Base-by-base conservation (phyloP, 2,797 vertebrate species). In the Anableps anableps region DNA sequence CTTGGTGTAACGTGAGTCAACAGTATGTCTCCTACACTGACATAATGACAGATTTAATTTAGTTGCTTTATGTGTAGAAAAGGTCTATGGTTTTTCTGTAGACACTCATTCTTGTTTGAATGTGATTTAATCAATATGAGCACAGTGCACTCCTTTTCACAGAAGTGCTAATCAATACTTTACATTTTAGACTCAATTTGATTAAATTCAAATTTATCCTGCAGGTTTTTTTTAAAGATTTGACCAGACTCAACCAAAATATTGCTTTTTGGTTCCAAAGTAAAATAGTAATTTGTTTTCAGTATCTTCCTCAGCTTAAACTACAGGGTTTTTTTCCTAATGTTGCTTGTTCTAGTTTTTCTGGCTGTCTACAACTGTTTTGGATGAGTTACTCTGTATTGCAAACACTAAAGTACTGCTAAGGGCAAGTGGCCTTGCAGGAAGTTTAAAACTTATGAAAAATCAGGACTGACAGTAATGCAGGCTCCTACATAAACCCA, bases 51-150 rank as follows among this genome's bases (percentile, higher is more conserved):
- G 55, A 51, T 83, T 75, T 74, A 75, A 43, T 48, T 72, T 62
- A 75, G 53, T 50, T 11, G 83, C 74, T 23, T 73, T 73, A 72
- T 66, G 83, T 75, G 74, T 64, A 29, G 77, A n/a, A 38, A 70
- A 36, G 31, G 50, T 77, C 78, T 79, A 31, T 83, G 75, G 53
- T 70, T 48, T 74, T 62, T 79, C 70, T 79, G 83, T 77, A 77
- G 78, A 58, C 77, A 41, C 76, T 73, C 31, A 36, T 31, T 74
- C 77, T 16, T 80, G 80, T 87, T 85, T 86, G 77, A 68, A 75
- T 21, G 4, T 7, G 75, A 75, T 85, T 87, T 75, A 85, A 84
- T 85, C 80, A 71, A 60, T 83, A 76, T 58, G 82, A 85, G 83
- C 81, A 81, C 78, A 62, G 74, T 73, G 23, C 62, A 78, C 86